A percentile compares a stretch with the other conserved stretches of the same genome.
phyloP scores from a whole-genome alignment of 1,140 invertebrate genomes.

The Calycopis cecrops region DNA sequence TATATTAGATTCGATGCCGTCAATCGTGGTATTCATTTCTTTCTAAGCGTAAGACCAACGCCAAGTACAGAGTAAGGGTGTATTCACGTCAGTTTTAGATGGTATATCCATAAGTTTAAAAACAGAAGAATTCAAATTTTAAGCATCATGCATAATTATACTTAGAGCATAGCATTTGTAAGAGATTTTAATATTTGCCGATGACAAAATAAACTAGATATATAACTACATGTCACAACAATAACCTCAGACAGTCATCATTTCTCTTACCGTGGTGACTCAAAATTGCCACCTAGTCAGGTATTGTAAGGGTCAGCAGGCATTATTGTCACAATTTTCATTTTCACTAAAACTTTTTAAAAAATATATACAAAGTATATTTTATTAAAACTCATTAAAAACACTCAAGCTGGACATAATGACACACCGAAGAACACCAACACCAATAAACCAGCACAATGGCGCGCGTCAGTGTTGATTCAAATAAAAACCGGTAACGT shows the following conservation, averaged over 20 bases:
- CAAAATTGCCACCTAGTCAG: slow-evolving; percentile 56
- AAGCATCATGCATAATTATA: too few species aligned
- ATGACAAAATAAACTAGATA: slow-evolving; percentile 53
- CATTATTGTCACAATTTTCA: slow-evolving; percentile 70
- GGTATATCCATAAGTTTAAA: not conserved
- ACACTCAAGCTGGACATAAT: slow-evolving; percentile 57
- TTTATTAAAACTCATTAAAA: slow-evolving; percentile 53
- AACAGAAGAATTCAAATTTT: not conserved
- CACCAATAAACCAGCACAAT: slow-evolving; percentile 62
- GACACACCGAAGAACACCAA: slow-evolving; percentile 56
- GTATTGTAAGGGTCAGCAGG: slow-evolving; percentile 67
- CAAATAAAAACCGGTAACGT: slow-evolving; percentile 40
- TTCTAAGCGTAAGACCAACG: slow-evolving; percentile 54
- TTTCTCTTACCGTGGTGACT: slow-evolving; percentile 69
- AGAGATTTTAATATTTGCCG: slow-evolving; percentile 32
- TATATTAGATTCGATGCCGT: slow-evolving; percentile 3
- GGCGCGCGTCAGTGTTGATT: slow-evolving; percentile 54
- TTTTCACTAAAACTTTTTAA: slow-evolving; percentile 57
- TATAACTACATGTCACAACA: slow-evolving; percentile 69
- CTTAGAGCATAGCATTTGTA: not conserved
- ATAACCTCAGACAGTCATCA: slow-evolving; percentile 66
- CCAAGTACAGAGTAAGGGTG: slow-evolving; percentile 42
- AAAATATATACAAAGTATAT: slow-evolving; percentile 63
- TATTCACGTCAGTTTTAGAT: slow-evolving; percentile 23
- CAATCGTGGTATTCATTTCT: slow-evolving; percentile 28